These are phyloP conservation scores for Sylvia atricapilla DNA, from an alignment of 2,113 vertebrate species.

Conservation along the genomic window DNA sequence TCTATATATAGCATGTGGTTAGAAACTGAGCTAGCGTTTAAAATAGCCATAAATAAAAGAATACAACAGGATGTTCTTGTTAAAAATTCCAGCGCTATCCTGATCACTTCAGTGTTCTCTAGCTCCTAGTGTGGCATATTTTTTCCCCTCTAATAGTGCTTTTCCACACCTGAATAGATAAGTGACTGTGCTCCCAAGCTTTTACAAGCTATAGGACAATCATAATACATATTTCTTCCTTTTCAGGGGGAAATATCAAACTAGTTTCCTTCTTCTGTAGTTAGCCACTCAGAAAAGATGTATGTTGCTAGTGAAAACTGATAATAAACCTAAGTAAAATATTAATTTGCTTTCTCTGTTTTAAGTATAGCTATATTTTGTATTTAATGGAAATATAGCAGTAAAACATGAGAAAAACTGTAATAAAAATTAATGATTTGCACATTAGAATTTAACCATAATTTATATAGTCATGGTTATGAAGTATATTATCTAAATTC, in stretches of 20 bases:
- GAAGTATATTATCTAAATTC: not conserved
- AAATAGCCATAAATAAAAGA: constrained; percentile 9
- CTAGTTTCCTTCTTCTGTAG: not conserved
- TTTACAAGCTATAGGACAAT: not conserved
- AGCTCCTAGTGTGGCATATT: not conserved
- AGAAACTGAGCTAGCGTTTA: not conserved
- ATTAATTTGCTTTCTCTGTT: not conserved
- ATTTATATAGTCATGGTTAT: not conserved
- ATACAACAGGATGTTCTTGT: not conserved
- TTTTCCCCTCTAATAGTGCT: not conserved
- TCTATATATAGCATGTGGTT: not conserved
- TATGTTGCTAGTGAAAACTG: not conserved
- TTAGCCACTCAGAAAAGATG: not conserved
- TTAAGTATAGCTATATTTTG: not conserved
- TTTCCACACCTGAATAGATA: not conserved
- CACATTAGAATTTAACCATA: not conserved
- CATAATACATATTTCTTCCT: not conserved
- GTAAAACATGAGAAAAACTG: not conserved
- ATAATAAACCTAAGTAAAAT: not conserved
- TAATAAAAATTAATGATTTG: not conserved
- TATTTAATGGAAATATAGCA: not conserved
- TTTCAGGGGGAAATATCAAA: not conserved
- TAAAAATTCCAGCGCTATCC: not conserved
- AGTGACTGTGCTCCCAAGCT: not conserved
- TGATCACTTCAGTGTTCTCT: not conserved